phyloP scores from a whole-genome alignment of 1,140 invertebrate species.

The Pararge aegeria region DNA sequence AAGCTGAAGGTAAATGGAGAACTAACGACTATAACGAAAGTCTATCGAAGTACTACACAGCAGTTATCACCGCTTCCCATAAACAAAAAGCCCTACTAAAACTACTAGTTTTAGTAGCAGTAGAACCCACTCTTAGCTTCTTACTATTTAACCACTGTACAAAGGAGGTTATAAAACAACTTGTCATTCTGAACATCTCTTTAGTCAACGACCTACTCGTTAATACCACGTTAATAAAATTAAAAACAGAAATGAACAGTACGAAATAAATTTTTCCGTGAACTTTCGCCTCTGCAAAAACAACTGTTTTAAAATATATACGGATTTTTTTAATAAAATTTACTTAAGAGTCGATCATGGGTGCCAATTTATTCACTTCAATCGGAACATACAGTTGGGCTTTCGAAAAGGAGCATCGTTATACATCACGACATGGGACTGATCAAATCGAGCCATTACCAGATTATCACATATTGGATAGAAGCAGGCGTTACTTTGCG shows the following conservation, averaged over 20 bases:
- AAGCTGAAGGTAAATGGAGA: too few species aligned
- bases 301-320: slow-evolving; percentile 4
- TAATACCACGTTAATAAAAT: background rate
- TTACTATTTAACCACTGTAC: too few species aligned
- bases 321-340: slow-evolving; percentile 7
- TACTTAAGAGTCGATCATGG: slow-evolving; percentile 1
- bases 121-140: too few species aligned
- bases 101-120: too few species aligned
- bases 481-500: too few species aligned
- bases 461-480: too few species aligned
- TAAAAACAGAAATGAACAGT: background rate
- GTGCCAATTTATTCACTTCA: slow-evolving; percentile 6
- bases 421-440: background rate
- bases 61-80: too few species aligned
- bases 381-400: slow-evolving; percentile 1
- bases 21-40: too few species aligned
- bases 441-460: background rate
- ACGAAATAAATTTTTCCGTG: background rate
- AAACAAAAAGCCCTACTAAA: too few species aligned
- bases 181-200: too few species aligned
- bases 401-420: background rate
- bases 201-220: background rate
- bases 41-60: too few species aligned
- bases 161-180: too few species aligned
- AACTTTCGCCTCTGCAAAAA: background rate